Evolutionary conservation across 2,797 vertebrate species (phyloP).

Genomic region (Lindbergichthys nudifrons): DNA sequence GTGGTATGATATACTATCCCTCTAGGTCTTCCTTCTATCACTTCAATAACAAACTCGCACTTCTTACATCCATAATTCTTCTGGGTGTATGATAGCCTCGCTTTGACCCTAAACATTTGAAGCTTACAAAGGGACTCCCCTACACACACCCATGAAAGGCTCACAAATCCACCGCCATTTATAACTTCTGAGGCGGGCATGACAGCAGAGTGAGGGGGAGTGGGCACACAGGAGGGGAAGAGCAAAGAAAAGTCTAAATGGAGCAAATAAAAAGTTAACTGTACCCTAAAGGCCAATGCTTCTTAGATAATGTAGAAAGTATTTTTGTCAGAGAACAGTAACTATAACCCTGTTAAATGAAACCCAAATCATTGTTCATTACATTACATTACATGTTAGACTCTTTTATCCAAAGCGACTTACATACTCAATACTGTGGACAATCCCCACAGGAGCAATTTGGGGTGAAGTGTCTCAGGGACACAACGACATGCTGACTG

Average conservation of each 20-base stretch:
- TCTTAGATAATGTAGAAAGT: conserved; percentile 4
- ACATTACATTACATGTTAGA: too few relatives aligned
- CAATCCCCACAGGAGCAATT: too few relatives aligned
- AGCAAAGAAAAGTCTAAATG: conserved; percentile 41
- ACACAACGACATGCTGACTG: too few relatives aligned
- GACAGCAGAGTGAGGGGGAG: conserved; percentile 54
- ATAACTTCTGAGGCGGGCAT: conserved; percentile 68
- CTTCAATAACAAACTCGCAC: conserved; percentile 73
- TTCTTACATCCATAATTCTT: conserved; percentile 73
- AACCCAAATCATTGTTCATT: conserved; percentile 9
- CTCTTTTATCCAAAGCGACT: too few relatives aligned
- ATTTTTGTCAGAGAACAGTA: background rate
- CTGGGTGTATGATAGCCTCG: conserved; percentile 66
- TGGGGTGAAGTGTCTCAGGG: too few relatives aligned
- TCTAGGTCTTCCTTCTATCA: conserved; percentile 70
- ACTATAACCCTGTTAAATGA: background rate
- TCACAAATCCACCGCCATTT: conserved; percentile 67
- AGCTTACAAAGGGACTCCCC: conserved; percentile 63
- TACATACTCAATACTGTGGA: too few relatives aligned
- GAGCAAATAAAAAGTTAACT: conserved; percentile 45
- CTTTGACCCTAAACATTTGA: conserved; percentile 73
- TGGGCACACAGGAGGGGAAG: conserved; percentile 7
- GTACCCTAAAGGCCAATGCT: conserved; percentile 12
- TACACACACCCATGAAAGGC: conserved; percentile 64
- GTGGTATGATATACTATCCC: conserved; percentile 47